Evolutionary conservation across 2,113 vertebrate genomes (phyloP).

Genomic region (Ochotona curzoniae): DNA sequence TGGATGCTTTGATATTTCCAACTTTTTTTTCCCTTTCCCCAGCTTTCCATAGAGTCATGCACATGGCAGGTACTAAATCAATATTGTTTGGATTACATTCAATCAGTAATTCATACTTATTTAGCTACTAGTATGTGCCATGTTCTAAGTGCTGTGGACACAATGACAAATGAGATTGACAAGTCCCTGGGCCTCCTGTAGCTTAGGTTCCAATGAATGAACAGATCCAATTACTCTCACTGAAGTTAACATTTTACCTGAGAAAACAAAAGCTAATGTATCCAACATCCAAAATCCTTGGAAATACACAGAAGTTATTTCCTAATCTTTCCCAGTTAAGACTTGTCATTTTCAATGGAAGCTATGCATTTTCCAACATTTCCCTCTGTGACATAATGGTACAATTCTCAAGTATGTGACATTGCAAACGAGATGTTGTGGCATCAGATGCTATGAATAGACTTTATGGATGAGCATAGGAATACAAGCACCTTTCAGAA

Average conservation of each 20-base stretch:
- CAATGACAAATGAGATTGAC: background rate
- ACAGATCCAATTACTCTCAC: background rate
- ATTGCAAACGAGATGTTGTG: background rate
- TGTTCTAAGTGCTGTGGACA: background rate
- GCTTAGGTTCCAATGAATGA: background rate
- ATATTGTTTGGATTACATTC: background rate
- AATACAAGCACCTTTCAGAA: background rate
- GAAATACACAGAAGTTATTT: background rate
- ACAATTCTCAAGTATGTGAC: background rate
- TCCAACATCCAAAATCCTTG: constrained; percentile 5
- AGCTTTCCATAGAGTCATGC: background rate
- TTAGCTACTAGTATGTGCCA: background rate
- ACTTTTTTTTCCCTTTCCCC: background rate
- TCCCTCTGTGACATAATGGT: background rate
- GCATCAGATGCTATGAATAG: background rate
- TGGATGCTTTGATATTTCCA: background rate
- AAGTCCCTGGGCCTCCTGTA: background rate
- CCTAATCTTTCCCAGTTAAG: constrained; percentile 22
- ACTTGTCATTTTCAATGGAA: background rate
- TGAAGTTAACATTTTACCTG: background rate
- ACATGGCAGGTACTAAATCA: background rate
- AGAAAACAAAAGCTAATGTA: background rate
- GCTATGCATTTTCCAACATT: background rate
- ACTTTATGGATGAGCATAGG: background rate
- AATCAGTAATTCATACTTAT: background rate